These are phyloP conservation scores for Corbicula japonica DNA, from an alignment of 2,888 invertebrate species.

Conservation along the genomic window DNA sequence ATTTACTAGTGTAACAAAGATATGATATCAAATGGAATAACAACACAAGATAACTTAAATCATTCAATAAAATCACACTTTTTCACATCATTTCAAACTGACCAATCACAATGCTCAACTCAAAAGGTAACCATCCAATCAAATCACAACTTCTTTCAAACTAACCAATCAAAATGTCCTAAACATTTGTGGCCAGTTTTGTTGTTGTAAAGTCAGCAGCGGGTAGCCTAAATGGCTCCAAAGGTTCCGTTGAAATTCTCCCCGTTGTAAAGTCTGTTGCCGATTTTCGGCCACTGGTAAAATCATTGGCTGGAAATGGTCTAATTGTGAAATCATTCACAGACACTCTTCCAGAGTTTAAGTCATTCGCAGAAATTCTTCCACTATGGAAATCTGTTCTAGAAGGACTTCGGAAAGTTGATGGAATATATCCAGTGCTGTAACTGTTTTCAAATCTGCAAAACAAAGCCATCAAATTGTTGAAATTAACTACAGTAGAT, in stretches of 20 bases:
- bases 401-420: constrained; percentile 73
- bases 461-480: not conserved
- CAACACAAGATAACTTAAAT: not conserved
- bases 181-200: constrained; percentile 82
- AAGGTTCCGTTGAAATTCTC: constrained; percentile 59
- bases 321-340: constrained; percentile 37
- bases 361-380: constrained; percentile 50
- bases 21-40: too few species aligned
- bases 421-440: constrained; percentile 71
- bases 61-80: constrained; percentile 28
- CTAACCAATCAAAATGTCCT: constrained; percentile 61
- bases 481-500: too few species aligned
- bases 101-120: constrained; percentile 21
- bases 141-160: constrained; percentile 57
- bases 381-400: constrained; percentile 68
- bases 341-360: constrained; percentile 41
- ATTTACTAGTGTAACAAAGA: constrained; percentile 4
- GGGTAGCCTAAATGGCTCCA: constrained; percentile 72
- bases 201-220: constrained; percentile 75
- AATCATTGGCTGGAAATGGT: constrained; percentile 35
- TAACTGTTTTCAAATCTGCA: constrained; percentile 69
- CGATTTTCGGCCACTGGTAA: constrained; percentile 56
- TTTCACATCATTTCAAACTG: not conserved
- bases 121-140: constrained; percentile 47
- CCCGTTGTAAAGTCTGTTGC: constrained; percentile 66